phyloP scores from a whole-genome alignment of 2,113 vertebrate species.

The Sinocyclocheilus anophthalmus region DNA sequence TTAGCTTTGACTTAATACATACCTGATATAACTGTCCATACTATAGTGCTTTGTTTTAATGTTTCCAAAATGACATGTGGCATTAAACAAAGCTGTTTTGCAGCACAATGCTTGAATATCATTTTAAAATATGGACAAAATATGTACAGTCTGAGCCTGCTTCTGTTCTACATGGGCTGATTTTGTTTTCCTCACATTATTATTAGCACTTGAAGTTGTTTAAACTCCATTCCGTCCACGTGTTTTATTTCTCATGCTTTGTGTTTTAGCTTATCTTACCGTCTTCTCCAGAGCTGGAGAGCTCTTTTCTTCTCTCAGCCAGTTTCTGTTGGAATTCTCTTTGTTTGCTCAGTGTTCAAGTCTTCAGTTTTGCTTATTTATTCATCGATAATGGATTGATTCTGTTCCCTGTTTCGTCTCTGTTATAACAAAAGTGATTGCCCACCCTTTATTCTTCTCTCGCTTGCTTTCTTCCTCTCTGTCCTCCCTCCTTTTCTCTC shows the following conservation, averaged over 20 bases:
- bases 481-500: slow-evolving; percentile 32
- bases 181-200: slow-evolving; percentile 12
- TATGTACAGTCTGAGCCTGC: background rate
- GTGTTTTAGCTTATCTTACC: slow-evolving; percentile 4
- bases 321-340: slow-evolving; percentile 49
- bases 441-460: slow-evolving; percentile 30
- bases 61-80: background rate
- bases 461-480: slow-evolving; percentile 36
- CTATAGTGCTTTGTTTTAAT: no score
- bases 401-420: slow-evolving; percentile 45
- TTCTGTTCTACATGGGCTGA: background rate
- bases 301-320: slow-evolving; percentile 47
- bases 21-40: background rate
- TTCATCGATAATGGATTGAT: slow-evolving; percentile 60
- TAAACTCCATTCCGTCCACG: background rate
- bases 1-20: background rate
- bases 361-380: slow-evolving; percentile 59
- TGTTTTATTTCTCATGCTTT: slow-evolving; percentile 19
- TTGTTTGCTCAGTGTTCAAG: slow-evolving; percentile 46
- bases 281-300: slow-evolving; percentile 26
- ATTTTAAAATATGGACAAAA: background rate
- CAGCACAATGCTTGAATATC: background rate
- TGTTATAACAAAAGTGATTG: slow-evolving; percentile 57
- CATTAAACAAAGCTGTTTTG: background rate
- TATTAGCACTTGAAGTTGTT: slow-evolving; percentile 19